phyloP scores from a whole-genome alignment of 2,888 invertebrate species.

The Temnothorax rugatulus region DNA sequence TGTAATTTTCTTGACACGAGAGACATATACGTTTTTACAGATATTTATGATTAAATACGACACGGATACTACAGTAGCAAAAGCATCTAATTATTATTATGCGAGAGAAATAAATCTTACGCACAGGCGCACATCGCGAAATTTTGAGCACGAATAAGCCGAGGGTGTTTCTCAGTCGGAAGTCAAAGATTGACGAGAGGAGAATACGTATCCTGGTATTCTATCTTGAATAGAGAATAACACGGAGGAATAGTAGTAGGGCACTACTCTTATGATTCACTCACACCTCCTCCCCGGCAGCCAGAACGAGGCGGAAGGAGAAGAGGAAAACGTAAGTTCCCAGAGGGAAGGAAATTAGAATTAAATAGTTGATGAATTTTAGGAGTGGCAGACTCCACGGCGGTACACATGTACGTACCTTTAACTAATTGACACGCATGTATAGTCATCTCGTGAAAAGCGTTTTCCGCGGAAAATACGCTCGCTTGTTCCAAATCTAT shows the following conservation, averaged over 20 bases:
- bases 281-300: conserved; percentile 51
- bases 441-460: conserved; percentile 64
- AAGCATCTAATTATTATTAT: conserved; percentile 15
- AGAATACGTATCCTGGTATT: conserved; percentile 44
- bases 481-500: conserved; percentile 32
- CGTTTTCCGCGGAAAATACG: conserved; percentile 49
- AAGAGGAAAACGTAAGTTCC: conserved; percentile 67
- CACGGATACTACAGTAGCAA: neutral
- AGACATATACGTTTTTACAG: neutral
- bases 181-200: conserved; percentile 51
- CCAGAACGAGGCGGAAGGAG: conserved; percentile 50
- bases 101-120: neutral
- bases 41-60: neutral
- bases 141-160: neutral
- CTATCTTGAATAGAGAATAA: conserved; percentile 57
- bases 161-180: conserved; percentile 35
- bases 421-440: conserved; percentile 69
- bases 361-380: conserved; percentile 85
- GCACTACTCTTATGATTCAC: conserved; percentile 57
- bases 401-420: conserved; percentile 60
- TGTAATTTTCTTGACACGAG: neutral
- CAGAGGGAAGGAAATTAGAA: conserved; percentile 83
- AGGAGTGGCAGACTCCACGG: conserved; percentile 74
- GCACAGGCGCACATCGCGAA: neutral
- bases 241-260: conserved; percentile 43